Evolutionary conservation across 2,113 vertebrate species (phyloP).

Genomic region (Colistium nudipinnis): DNA sequence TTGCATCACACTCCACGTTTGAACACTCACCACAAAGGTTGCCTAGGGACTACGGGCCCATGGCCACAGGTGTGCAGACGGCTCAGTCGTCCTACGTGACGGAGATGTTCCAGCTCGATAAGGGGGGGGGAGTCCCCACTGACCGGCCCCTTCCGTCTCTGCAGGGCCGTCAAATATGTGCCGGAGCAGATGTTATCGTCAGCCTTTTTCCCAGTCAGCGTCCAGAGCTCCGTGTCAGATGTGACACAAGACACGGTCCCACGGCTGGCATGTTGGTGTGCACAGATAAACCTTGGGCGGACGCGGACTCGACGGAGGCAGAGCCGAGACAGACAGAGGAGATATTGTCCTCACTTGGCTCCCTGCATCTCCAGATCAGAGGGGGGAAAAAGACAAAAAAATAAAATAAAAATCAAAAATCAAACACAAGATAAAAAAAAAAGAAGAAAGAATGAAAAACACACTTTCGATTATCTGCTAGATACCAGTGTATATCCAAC

Average conservation of each 20-base stretch:
- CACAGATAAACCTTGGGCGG: conserved; percentile 36
- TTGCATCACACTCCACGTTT: background rate
- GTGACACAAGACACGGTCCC: conserved; percentile 33
- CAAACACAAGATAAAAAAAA: too few species aligned
- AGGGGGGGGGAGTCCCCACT: conserved; percentile 17
- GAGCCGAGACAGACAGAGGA: conserved; percentile 53
- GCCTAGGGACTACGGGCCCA: conserved; percentile 12
- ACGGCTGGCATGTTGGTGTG: conserved; percentile 26
- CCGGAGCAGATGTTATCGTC: conserved; percentile 26
- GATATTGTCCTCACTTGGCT: conserved; percentile 47
- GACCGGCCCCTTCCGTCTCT: conserved; percentile 40
- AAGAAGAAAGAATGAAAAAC: background rate
- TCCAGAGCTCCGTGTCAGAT: conserved; percentile 41
- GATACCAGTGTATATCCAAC: background rate
- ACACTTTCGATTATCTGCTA: too few species aligned
- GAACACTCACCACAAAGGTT: conserved; percentile 52
- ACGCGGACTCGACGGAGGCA: conserved; percentile 14
- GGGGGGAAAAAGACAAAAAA: background rate
- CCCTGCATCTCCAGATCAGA: conserved; percentile 27
- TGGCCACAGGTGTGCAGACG: conserved; percentile 38
- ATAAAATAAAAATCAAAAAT: too few species aligned
- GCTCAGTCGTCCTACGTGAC: conserved; percentile 4
- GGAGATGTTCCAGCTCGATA: conserved; percentile 31
- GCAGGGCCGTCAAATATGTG: conserved; percentile 30
- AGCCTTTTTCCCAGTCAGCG: conserved; percentile 19